Evolutionary conservation across 2,797 vertebrate species (phyloP).

Genomic region (Chelon auratus): DNA sequence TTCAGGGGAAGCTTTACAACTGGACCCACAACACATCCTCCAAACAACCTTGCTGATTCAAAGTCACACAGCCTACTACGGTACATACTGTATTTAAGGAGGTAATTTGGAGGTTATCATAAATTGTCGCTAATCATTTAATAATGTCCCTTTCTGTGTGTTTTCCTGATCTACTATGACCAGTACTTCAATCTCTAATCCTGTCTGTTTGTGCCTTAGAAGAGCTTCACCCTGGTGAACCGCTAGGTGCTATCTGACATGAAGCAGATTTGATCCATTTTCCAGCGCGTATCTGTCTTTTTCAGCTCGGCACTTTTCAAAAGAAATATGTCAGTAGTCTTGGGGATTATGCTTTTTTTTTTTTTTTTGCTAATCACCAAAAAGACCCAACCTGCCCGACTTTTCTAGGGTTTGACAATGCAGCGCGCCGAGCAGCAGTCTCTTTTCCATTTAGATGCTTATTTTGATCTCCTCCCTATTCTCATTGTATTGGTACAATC

Average conservation of each 20-base stretch:
- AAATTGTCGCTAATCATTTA: slow-evolving; percentile 51
- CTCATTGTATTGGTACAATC: slow-evolving; percentile 62
- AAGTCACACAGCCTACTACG: neutral
- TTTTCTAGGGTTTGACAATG: slow-evolving; percentile 58
- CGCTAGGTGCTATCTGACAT: slow-evolving; percentile 68
- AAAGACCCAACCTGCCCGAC: slow-evolving; percentile 66
- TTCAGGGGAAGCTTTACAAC: slow-evolving; percentile 23
- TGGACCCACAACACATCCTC: neutral
- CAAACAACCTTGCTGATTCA: slow-evolving; percentile 7
- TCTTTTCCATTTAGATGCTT: slow-evolving; percentile 64
- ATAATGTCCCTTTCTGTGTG: slow-evolving; percentile 35
- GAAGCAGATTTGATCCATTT: slow-evolving; percentile 77
- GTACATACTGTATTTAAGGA: slow-evolving; percentile 5
- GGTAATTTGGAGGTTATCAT: slow-evolving; percentile 61
- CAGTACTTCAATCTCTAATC: slow-evolving; percentile 64
- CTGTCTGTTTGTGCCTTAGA: slow-evolving; percentile 67
- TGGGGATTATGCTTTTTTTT: slow-evolving; percentile 66
- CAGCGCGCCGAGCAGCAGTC: slow-evolving; percentile 21
- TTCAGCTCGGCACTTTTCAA: slow-evolving; percentile 70
- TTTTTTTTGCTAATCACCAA: slow-evolving; percentile 66
- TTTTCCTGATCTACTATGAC: slow-evolving; percentile 42
- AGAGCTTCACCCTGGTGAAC: slow-evolving; percentile 63
- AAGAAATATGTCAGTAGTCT: slow-evolving; percentile 76
- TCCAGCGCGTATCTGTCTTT: slow-evolving; percentile 69
- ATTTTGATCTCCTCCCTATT: slow-evolving; percentile 63